Percentiles rank a stretch among this genome's conserved stretches.
Evolutionary conservation across 2,797 vertebrate species (phyloP).

Genomic region (Enteromius argenteus): DNA sequence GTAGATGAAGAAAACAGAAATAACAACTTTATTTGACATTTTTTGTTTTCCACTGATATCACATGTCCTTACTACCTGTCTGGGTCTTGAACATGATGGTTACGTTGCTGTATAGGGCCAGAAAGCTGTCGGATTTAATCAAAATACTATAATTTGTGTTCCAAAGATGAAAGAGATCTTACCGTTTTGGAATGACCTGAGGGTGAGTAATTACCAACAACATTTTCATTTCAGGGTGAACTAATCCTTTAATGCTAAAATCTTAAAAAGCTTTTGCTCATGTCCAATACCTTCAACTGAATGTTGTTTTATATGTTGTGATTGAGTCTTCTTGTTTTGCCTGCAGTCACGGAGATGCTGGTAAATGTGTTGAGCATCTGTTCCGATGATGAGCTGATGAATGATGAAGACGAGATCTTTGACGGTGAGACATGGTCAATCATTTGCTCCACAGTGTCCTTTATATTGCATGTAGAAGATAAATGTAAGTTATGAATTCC

Average conservation of each 20-base stretch:
- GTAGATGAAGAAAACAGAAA: too few species aligned
- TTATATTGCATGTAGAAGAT: neutral
- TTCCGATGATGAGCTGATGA: conserved; percentile 96
- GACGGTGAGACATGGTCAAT: conserved; percentile 85
- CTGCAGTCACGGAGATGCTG: conserved; percentile 96
- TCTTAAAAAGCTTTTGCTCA: neutral
- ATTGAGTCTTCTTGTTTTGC: neutral
- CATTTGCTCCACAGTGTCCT: neutral
- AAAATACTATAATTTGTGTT: too few species aligned
- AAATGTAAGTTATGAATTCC: neutral
- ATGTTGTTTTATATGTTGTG: conserved; percentile 13
- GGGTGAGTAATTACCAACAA: too few species aligned
- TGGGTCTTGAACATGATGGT: too few species aligned
- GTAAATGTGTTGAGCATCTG: conserved; percentile 98
- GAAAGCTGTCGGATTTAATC: too few species aligned
- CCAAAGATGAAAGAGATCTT: too few species aligned
- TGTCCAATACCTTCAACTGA: neutral
- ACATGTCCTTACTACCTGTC: too few species aligned
- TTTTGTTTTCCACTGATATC: too few species aligned
- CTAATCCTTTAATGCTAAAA: neutral
- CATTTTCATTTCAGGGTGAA: neutral
- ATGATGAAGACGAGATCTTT: conserved; percentile 94
- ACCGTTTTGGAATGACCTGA: too few species aligned
- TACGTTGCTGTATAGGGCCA: too few species aligned
- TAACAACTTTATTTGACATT: too few species aligned